A percentile compares a stretch with the other conserved stretches of the same genome.
These are phyloP conservation scores for Ephialtes manifestator DNA, from an alignment of 2,888 invertebrate species.

Conservation along the genomic window DNA sequence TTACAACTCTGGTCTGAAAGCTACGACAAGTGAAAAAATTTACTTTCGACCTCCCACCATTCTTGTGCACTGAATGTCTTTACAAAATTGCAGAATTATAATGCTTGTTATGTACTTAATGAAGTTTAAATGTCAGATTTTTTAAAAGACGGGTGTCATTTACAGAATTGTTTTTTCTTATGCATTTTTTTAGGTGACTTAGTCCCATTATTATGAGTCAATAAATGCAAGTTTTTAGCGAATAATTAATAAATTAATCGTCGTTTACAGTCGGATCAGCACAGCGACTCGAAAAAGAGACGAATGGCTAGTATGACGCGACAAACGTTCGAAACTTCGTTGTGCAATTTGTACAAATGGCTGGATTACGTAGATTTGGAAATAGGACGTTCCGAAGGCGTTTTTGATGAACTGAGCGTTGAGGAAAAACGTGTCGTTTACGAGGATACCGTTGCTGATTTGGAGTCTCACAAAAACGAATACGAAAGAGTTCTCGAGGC, in stretches of 20 bases:
- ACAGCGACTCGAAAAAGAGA: slow-evolving; percentile 85
- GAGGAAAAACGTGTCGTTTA: slow-evolving; percentile 87
- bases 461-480: slow-evolving; percentile 87
- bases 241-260: slow-evolving; percentile 3
- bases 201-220: too few relatives aligned
- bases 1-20: too few relatives aligned
- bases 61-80: too few relatives aligned
- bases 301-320: slow-evolving; percentile 81
- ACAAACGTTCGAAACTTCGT: slow-evolving; percentile 87
- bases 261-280: slow-evolving; percentile 76
- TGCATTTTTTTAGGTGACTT: too few relatives aligned
- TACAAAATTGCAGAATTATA: too few relatives aligned
- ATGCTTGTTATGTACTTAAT: too few relatives aligned
- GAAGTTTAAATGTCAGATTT: too few relatives aligned
- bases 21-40: too few relatives aligned
- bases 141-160: too few relatives aligned
- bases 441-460: slow-evolving; percentile 87
- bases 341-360: slow-evolving; percentile 84
- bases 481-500: slow-evolving; percentile 88
- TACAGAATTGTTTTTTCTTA: too few relatives aligned
- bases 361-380: slow-evolving; percentile 87
- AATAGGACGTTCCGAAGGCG: slow-evolving; percentile 84
- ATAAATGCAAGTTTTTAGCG: background rate
- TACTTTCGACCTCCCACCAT: too few relatives aligned
- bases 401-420: slow-evolving; percentile 86